Conservation (phyloP, 2,797 vertebrate species). For the Scomberomorus guttatus region DNA sequence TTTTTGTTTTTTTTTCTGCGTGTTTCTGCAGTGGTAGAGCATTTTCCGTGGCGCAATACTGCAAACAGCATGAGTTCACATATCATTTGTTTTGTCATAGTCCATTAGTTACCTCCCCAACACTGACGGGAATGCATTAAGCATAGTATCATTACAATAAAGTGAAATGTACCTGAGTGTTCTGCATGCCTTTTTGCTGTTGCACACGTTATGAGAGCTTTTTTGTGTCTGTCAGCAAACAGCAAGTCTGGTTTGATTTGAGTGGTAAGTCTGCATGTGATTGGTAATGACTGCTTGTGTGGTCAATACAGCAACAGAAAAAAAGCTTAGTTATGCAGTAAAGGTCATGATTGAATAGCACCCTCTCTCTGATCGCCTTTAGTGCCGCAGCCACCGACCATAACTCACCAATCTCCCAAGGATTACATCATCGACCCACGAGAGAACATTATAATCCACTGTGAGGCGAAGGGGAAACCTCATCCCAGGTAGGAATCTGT, state of each 20-base stretch:
- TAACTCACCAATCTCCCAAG: slow-evolving; percentile 96
- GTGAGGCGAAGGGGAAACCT: slow-evolving; percentile 97
- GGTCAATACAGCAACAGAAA: slow-evolving; percentile 55
- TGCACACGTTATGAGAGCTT: slow-evolving; percentile 38
- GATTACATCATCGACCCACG: slow-evolving; percentile 97
- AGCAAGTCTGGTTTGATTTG: slow-evolving; percentile 28
- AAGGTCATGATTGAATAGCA: slow-evolving; percentile 64
- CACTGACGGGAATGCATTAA: slow-evolving; percentile 67
- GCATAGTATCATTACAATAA: slow-evolving; percentile 76
- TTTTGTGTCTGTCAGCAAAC: slow-evolving; percentile 62
- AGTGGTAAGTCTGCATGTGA: slow-evolving; percentile 57
- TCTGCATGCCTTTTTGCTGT: slow-evolving; percentile 63
- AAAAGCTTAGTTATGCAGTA: slow-evolving; percentile 58
- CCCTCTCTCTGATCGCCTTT: slow-evolving; percentile 69
- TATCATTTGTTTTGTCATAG: slow-evolving; percentile 62
- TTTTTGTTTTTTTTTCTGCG: slow-evolving; percentile 48
- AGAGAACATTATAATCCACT: slow-evolving; percentile 96
- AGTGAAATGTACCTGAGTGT: slow-evolving; percentile 71
- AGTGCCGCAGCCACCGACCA: slow-evolving; percentile 97
- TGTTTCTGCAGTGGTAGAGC: slow-evolving; percentile 43
- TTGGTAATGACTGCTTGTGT: slow-evolving; percentile 51
- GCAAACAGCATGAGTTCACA: slow-evolving; percentile 65
- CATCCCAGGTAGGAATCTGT: slow-evolving; percentile 90
- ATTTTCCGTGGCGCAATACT: slow-evolving; percentile 45
- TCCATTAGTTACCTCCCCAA: slow-evolving; percentile 69